Conservation (phyloP, 1,140 invertebrate genomes). For the Dolichoris vasculosae region DNA sequence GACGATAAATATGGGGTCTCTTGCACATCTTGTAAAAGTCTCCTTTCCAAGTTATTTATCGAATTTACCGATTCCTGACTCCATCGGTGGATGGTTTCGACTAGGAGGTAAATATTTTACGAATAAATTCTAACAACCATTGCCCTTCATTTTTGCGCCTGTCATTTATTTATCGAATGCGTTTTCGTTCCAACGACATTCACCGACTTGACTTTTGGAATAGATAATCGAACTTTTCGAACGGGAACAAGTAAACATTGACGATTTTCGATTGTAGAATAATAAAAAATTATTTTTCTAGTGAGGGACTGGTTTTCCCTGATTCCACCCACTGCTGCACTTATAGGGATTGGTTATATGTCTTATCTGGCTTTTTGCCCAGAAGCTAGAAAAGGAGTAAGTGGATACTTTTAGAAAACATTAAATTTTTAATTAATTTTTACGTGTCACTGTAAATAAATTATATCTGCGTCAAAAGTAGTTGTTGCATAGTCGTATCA, state of each 20-base stretch:
- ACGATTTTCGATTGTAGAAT: neutral
- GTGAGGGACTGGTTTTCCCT: constrained; percentile 87
- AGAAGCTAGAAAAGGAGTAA: constrained; percentile 73
- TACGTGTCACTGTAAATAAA: neutral
- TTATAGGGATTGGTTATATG: constrained; percentile 84
- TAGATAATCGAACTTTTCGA: constrained; percentile 33
- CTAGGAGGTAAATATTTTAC: constrained; percentile 78
- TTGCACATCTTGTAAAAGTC: constrained; percentile 83
- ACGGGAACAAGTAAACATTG: constrained; percentile 21
- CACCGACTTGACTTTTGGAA: neutral
- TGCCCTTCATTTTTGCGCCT: neutral
- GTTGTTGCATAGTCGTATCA: neutral
- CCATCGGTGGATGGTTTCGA: constrained; percentile 85
- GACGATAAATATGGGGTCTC: constrained; percentile 79
- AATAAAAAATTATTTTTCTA: constrained; percentile 68
- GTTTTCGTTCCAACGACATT: neutral
- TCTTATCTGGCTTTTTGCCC: constrained; percentile 84
- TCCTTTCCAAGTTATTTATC: constrained; percentile 85
- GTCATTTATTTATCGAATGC: neutral
- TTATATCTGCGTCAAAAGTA: neutral
- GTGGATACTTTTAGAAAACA: constrained; percentile 45
- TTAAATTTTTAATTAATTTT: constrained; percentile 11
- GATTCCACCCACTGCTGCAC: constrained; percentile 83
- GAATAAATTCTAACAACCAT: neutral
- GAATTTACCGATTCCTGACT: constrained; percentile 84